phyloP scores from a whole-genome alignment of 2,888 invertebrate genomes.

The Scaeva pyrastri region DNA sequence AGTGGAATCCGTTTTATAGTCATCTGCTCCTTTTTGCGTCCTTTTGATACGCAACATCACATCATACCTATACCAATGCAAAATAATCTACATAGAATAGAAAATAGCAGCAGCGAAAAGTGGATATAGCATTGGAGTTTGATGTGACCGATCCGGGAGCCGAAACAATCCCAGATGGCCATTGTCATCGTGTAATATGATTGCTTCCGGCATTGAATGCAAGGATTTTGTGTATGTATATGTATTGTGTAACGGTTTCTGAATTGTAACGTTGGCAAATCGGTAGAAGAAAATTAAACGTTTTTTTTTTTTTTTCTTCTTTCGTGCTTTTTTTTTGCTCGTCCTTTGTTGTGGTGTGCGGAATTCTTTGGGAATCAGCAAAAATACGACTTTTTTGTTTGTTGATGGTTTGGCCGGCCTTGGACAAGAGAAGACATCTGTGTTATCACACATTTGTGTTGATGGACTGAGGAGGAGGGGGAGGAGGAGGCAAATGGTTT shows the following conservation, averaged over 20 bases:
- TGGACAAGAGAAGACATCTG: constrained; percentile 44
- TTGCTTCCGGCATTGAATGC: constrained; percentile 59
- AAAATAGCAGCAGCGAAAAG: neutral
- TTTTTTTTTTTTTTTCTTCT: neutral
- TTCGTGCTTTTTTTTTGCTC: too few species aligned
- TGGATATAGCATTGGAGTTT: constrained; percentile 44
- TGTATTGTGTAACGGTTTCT: neutral
- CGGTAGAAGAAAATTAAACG: constrained; percentile 39
- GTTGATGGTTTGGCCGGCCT: constrained; percentile 32
- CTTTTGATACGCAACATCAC: constrained; percentile 36
- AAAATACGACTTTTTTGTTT: constrained; percentile 24
- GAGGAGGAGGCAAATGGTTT: too few species aligned
- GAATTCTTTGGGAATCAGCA: constrained; percentile 57
- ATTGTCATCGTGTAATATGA: constrained; percentile 68
- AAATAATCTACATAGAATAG: too few species aligned
- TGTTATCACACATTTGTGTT: constrained; percentile 46
- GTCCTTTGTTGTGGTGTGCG: neutral
- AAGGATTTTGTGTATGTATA: constrained; percentile 3
- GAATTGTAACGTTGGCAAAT: neutral
- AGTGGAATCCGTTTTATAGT: constrained; percentile 46
- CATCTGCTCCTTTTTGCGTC: constrained; percentile 11
- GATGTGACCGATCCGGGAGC: constrained; percentile 18
- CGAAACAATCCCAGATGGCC: constrained; percentile 57
- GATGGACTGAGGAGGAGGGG: neutral
- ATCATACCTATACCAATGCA: neutral